phyloP scores from a whole-genome alignment of 1,140 invertebrate species.

The Zaprionus vittiger region DNA sequence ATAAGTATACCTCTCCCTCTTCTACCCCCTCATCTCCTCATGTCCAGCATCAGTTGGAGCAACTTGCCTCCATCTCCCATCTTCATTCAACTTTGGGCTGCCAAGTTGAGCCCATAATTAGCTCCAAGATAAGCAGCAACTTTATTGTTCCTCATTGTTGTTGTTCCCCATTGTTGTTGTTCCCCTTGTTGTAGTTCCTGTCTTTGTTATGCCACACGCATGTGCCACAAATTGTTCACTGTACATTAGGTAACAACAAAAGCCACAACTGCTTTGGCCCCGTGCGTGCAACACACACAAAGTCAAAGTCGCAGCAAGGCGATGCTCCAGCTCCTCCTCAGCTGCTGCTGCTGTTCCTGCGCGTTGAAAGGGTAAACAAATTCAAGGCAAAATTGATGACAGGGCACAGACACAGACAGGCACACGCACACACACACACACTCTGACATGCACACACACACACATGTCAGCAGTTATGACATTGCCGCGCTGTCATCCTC shows the following conservation, averaged over 20 bases:
- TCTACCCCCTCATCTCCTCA: neutral
- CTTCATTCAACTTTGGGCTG: neutral
- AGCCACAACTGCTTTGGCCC: conserved; percentile 14
- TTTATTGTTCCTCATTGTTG: conserved; percentile 26
- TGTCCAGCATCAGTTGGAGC: conserved; percentile 4
- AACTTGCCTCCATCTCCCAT: neutral
- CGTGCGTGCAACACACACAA: conserved; percentile 10
- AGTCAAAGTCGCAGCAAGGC: conserved; percentile 42
- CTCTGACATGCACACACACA: conserved; percentile 24
- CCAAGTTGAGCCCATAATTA: conserved; percentile 51
- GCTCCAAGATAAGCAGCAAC: conserved; percentile 45
- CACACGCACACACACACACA: conserved; percentile 30
- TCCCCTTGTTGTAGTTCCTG: conserved; percentile 21
- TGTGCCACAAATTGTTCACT: conserved; percentile 50
- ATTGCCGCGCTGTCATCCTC: conserved; percentile 54
- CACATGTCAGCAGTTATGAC: conserved; percentile 65
- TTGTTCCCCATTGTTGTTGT: conserved; percentile 14
- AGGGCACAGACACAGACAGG: conserved; percentile 52
- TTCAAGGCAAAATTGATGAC: conserved; percentile 80
- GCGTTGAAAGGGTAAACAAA: conserved; percentile 76
- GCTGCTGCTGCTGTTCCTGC: neutral
- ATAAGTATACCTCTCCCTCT: neutral
- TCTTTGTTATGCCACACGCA: conserved; percentile 34
- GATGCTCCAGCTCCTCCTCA: too few relatives aligned
- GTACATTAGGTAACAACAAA: conserved; percentile 63